Evolutionary conservation across 2,888 invertebrate species (phyloP).

Genomic region (Limnephilus marmoratus): DNA sequence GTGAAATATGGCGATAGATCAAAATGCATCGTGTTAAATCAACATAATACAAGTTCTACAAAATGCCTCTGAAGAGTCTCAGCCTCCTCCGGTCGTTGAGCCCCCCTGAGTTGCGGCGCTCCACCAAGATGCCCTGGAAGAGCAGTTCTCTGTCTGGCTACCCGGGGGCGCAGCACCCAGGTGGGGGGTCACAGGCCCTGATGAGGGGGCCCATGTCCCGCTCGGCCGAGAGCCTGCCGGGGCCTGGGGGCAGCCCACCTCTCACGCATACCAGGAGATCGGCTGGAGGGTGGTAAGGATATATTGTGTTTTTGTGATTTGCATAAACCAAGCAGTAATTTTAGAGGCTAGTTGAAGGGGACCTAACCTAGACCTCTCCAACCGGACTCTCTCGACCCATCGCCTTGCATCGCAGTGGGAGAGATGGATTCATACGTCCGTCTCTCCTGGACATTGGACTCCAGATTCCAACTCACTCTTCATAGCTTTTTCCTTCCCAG

Average conservation of each 20-base stretch:
- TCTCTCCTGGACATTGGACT: too few relatives aligned
- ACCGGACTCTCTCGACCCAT: too few relatives aligned
- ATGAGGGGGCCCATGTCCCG: constrained; percentile 50
- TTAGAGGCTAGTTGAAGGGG: too few relatives aligned
- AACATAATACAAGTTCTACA: not conserved
- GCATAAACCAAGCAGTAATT: not conserved
- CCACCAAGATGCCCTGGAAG: constrained; percentile 24
- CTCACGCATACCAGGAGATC: constrained; percentile 60
- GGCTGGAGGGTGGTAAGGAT: constrained; percentile 58
- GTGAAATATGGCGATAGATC: not conserved
- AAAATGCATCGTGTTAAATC: not conserved
- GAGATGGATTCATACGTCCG: too few relatives aligned
- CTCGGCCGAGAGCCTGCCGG: constrained; percentile 72
- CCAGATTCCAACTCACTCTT: too few relatives aligned
- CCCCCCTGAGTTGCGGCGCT: constrained; percentile 67
- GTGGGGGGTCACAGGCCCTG: constrained; percentile 10
- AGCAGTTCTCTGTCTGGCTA: constrained; percentile 29
- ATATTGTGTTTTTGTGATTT: not conserved
- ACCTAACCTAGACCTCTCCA: too few relatives aligned
- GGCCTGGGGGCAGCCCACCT: constrained; percentile 55
- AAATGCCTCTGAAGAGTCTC: constrained; percentile 75
- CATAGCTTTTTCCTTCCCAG: too few relatives aligned
- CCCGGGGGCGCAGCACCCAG: not conserved
- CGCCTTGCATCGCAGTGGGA: too few relatives aligned
- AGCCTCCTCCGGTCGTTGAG: constrained; percentile 69